Evolutionary conservation across 1,140 invertebrate species (phyloP).

Genomic region (Macrobrachium rosenbergii): DNA sequence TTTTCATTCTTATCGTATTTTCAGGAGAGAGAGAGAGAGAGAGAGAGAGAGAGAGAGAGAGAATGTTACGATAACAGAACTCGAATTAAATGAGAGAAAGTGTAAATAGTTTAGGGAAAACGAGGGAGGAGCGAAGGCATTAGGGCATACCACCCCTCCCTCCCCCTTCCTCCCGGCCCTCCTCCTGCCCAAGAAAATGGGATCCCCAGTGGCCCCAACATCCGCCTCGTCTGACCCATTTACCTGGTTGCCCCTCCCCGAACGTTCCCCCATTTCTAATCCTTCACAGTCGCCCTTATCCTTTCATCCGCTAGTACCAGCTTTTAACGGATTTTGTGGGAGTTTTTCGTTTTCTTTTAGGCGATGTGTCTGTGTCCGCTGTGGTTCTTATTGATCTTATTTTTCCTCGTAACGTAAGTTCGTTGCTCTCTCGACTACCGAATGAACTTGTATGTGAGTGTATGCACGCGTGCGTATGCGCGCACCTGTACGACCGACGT

Average conservation of each 20-base stretch:
- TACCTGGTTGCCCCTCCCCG: no score
- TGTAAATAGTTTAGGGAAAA: not conserved
- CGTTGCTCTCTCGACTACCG: no score
- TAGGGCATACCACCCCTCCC: not conserved
- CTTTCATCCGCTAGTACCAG: not conserved
- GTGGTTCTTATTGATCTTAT: no score
- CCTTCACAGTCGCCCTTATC: not conserved
- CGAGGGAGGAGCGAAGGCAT: not conserved
- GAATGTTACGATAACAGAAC: not conserved
- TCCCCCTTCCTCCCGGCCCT: not conserved
- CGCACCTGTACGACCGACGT: not conserved
- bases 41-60: not conserved
- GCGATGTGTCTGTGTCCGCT: no score
- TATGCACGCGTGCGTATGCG: slow-evolving; percentile 5
- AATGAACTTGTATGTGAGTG: slow-evolving; percentile 3
- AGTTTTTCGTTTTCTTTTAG: no score
- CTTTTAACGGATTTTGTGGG: no score
- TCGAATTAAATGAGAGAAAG: not conserved
- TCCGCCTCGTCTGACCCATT: no score
- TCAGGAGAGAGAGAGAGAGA: slow-evolving; percentile 15
- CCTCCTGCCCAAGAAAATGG: no score
- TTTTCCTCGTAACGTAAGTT: no score
- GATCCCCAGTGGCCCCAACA: no score
- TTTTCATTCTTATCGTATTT: no score
- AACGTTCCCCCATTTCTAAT: not conserved